phyloP scores from a whole-genome alignment of 1,140 invertebrate species.

The Psix sp. region DNA sequence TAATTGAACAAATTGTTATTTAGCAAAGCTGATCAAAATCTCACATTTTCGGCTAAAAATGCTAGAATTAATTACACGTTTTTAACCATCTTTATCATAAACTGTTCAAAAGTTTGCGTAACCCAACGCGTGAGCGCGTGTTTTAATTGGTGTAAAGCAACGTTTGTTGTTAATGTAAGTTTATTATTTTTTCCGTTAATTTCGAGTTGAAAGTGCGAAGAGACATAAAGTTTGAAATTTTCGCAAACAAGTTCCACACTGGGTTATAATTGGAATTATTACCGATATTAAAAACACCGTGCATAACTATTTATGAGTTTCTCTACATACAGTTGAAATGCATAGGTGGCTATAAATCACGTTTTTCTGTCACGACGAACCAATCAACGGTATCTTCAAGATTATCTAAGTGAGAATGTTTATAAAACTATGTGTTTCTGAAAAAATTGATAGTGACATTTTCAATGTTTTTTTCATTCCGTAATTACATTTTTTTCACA shows the following conservation, averaged over 20 bases:
- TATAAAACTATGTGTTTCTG: slow-evolving; percentile 7
- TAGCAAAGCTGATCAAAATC: no score
- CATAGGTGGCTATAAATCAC: slow-evolving; percentile 24
- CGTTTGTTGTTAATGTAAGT: no score
- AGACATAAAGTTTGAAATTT: background rate
- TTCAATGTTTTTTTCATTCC: slow-evolving; percentile 1
- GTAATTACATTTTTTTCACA: no score
- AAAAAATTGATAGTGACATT: slow-evolving; percentile 20
- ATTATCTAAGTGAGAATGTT: slow-evolving; percentile 17
- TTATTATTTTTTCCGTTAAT: no score
- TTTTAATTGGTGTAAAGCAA: no score
- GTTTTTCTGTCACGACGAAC: slow-evolving; percentile 24
- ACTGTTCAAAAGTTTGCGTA: no score
- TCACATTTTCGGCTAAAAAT: no score
- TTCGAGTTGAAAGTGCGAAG: background rate
- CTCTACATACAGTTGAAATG: slow-evolving; percentile 20
- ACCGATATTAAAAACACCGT: slow-evolving; percentile 16
- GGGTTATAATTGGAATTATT: slow-evolving; percentile 15
- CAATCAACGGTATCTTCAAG: slow-evolving; percentile 28
- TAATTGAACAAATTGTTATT: no score
- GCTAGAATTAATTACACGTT: no score
- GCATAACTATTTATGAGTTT: slow-evolving; percentile 22
- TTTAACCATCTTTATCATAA: no score
- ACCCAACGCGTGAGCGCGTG: no score
- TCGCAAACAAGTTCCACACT: background rate